Percentiles rank a stretch among this genome's conserved stretches.
These are phyloP conservation scores for Anguilla megastoma DNA, from an alignment of 2,797 vertebrate species.

Conservation along the genomic window DNA sequence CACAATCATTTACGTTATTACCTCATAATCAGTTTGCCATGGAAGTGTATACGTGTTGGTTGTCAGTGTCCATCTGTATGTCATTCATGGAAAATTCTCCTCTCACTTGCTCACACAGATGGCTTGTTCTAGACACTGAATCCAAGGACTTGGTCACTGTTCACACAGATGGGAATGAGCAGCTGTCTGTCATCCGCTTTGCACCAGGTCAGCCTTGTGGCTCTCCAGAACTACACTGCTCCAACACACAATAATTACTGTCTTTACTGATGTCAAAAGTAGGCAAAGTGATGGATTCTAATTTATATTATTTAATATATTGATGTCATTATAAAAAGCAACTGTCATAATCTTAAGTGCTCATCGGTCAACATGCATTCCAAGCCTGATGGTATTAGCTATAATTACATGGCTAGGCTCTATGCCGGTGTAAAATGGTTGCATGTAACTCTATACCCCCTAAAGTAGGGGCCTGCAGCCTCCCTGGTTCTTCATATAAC, in stretches of 20 bases:
- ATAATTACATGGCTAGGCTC: background rate
- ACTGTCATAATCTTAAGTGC: background rate
- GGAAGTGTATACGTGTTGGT: background rate
- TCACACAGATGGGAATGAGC: constrained; percentile 96
- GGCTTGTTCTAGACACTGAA: constrained; percentile 96
- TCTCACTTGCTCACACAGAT: constrained; percentile 73
- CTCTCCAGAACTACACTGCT: constrained; percentile 7
- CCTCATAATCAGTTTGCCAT: background rate
- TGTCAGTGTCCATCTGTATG: background rate
- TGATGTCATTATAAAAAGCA: background rate
- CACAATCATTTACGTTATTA: background rate
- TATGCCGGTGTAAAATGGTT: background rate
- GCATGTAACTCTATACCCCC: background rate
- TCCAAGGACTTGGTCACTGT: constrained; percentile 94
- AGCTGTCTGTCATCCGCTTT: constrained; percentile 92
- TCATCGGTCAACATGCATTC: background rate
- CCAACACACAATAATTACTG: background rate
- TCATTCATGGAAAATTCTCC: background rate
- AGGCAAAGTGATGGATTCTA: background rate
- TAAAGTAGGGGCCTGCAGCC: background rate
- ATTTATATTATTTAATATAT: background rate
- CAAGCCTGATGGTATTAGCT: background rate
- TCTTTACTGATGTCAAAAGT: background rate
- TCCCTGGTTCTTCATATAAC: background rate
- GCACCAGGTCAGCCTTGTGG: constrained; percentile 79